A percentile compares a stretch with the other conserved stretches of the same genome.
phyloP scores from a whole-genome alignment of 2,888 invertebrate genomes.

The Melanchra persicariae region DNA sequence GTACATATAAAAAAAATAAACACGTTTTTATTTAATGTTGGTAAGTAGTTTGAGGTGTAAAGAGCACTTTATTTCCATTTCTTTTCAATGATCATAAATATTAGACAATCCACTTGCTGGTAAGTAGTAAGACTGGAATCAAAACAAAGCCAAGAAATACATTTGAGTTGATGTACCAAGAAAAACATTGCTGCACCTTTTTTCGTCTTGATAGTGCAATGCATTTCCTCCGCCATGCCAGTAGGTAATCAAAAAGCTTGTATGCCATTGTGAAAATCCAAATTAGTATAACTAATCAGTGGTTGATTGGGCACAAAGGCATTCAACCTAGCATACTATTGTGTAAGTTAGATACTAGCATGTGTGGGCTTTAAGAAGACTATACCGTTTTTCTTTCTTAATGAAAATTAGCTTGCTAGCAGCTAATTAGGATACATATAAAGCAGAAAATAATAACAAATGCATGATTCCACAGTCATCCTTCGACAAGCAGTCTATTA shows the following conservation, averaged over 20 bases:
- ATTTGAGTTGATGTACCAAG: not conserved
- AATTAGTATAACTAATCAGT: not conserved
- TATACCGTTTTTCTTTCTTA: not conserved
- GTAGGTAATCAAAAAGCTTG: not conserved
- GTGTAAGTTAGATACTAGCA: not conserved
- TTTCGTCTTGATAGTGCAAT: not conserved
- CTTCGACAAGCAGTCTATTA: conserved; percentile 97
- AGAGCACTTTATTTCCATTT: conserved; percentile 3
- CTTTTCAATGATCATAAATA: not conserved
- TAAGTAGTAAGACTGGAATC: not conserved
- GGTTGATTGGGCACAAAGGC: not conserved
- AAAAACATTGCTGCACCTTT: not conserved
- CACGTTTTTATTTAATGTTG: not conserved
- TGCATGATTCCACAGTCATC: conserved; percentile 81
- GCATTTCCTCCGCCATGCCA: not conserved
- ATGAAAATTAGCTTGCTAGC: not conserved
- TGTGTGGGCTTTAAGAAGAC: not conserved
- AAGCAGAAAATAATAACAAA: not conserved
- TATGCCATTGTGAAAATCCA: not conserved
- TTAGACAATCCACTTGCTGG: too few relatives aligned
- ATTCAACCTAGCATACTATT: not conserved
- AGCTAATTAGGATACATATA: not conserved
- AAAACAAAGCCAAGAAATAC: not conserved
- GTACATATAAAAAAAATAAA: not conserved
- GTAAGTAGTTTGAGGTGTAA: conserved; percentile 6